These are phyloP conservation scores for Tangachromis dhanisi DNA, from an alignment of 2,113 vertebrate species.

Conservation along the genomic window DNA sequence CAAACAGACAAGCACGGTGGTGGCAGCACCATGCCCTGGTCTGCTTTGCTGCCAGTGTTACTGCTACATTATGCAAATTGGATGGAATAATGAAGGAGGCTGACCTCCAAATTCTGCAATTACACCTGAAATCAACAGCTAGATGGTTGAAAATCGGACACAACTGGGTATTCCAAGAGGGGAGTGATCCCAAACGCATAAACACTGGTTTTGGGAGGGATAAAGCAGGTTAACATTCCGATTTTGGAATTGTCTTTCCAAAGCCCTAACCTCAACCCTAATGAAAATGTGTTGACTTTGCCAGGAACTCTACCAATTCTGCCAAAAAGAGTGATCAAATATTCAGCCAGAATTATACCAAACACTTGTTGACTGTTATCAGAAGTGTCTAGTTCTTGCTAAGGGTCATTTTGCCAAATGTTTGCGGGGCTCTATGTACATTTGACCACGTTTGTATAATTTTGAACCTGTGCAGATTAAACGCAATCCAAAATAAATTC, in stretches of 20 bases:
- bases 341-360: neutral
- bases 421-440: neutral
- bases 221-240: neutral
- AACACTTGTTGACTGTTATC: neutral
- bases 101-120: neutral
- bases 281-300: neutral
- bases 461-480: neutral
- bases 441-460: neutral
- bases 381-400: neutral
- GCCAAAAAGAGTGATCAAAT: neutral
- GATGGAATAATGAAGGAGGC: neutral
- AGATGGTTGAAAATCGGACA: accelerated
- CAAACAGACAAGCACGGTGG: neutral
- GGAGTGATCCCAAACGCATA: neutral
- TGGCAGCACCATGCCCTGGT: neutral
- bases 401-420: accelerated
- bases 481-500: neutral
- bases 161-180: neutral
- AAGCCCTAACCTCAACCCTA: neutral
- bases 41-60: neutral
- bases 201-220: neutral
- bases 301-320: neutral
- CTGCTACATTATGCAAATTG: neutral
- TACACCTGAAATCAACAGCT: neutral
- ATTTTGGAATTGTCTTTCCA: neutral